Conservation (phyloP, 2,113 vertebrate genomes). For the Acanthisitta chloris region DNA sequence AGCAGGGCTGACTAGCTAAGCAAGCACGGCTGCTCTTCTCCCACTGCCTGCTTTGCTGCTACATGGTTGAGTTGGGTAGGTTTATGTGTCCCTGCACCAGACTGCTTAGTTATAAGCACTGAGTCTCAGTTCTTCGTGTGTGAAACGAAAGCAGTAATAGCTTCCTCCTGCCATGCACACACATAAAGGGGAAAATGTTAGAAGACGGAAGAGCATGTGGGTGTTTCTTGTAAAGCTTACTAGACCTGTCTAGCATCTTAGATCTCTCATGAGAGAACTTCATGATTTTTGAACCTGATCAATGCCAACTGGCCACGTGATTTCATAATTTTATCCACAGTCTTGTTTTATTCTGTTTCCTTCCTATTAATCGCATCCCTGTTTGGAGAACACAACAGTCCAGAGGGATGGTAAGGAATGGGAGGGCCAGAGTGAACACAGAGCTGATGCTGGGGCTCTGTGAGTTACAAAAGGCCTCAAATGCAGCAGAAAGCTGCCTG, state of each 20-base stretch:
- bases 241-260: neutral
- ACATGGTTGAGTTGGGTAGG: neutral
- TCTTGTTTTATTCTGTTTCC: neutral
- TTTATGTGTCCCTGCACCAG: neutral
- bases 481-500: neutral
- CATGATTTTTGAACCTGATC: neutral
- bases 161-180: neutral
- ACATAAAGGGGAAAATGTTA: neutral
- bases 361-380: neutral
- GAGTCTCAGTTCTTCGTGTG: neutral
- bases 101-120: neutral
- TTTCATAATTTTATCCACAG: neutral
- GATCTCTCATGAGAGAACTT: neutral
- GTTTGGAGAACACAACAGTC: neutral
- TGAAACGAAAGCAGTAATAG: neutral
- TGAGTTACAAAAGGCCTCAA: neutral
- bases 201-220: neutral
- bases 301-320: neutral
- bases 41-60: neutral
- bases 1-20: neutral
- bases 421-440: neutral
- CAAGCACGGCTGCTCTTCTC: neutral
- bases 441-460: neutral
- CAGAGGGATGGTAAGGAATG: neutral
- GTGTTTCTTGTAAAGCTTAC: slow-evolving; percentile 18